Evolutionary conservation across 2,113 vertebrate genomes (phyloP).

Genomic region (Aplodontia rufa): DNA sequence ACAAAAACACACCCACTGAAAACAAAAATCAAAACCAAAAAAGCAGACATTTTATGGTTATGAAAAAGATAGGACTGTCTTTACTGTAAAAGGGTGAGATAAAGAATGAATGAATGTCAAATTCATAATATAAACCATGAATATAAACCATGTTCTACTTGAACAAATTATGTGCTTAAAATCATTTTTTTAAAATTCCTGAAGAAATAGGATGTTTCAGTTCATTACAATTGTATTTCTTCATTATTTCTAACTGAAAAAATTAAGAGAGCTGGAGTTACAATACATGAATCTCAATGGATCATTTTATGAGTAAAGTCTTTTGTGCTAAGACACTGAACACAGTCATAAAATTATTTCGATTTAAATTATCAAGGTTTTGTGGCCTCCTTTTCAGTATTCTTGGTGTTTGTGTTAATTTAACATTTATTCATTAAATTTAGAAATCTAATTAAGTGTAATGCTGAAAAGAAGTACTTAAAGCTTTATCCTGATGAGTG

Average conservation of each 20-base stretch:
- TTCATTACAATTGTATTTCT: not conserved
- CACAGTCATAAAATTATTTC: not conserved
- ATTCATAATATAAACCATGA: not conserved
- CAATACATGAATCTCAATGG: not conserved
- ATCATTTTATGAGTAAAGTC: constrained; percentile 1
- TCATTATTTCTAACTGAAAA: not conserved
- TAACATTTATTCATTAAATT: not conserved
- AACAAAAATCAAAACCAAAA: not conserved
- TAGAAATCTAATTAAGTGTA: not conserved
- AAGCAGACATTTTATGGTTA: not conserved
- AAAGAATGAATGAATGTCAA: not conserved
- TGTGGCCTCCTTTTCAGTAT: not conserved
- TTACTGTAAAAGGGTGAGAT: not conserved
- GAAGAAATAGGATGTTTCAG: not conserved
- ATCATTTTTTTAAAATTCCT: not conserved
- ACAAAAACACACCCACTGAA: not conserved
- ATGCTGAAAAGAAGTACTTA: not conserved
- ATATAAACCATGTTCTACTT: not conserved
- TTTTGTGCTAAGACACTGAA: not conserved
- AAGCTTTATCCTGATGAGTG: not conserved
- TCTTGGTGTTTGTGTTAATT: not conserved
- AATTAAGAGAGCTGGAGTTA: not conserved
- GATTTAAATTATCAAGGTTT: not conserved
- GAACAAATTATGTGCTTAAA: not conserved
- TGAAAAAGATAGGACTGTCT: not conserved